Conservation (phyloP, 1,140 invertebrate genomes). For the Caerostris darwini region DNA sequence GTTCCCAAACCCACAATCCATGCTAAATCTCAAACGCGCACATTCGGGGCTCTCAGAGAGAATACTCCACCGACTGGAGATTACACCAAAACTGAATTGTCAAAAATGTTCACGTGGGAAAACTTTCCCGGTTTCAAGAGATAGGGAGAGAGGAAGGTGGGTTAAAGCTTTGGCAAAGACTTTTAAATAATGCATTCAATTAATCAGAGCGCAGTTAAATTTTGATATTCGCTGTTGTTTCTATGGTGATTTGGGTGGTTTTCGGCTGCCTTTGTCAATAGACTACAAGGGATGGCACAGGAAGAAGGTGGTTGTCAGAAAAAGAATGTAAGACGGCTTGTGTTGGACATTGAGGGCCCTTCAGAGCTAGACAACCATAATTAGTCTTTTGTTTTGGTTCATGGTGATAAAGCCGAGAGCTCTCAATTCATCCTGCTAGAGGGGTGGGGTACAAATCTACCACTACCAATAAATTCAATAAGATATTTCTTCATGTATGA, state of each 20-base stretch:
- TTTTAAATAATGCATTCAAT: constrained; percentile 33
- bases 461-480: too few relatives aligned
- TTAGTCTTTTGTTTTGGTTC: constrained; percentile 69
- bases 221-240: constrained; percentile 46
- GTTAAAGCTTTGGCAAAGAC: not conserved
- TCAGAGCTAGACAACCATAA: constrained; percentile 27
- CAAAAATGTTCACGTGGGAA: not conserved
- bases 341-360: constrained; percentile 38
- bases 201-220: constrained; percentile 47
- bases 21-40: not conserved
- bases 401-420: constrained; percentile 34
- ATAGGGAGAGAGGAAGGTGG: too few relatives aligned
- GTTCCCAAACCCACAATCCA: not conserved
- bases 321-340: constrained; percentile 45
- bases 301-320: not conserved
- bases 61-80: not conserved
- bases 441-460: constrained; percentile 28
- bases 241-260: constrained; percentile 1
- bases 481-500: not conserved
- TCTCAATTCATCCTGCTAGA: not conserved
- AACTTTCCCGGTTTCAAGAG: not conserved
- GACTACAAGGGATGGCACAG: not conserved
- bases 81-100: not conserved
- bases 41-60: not conserved
- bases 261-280: constrained; percentile 42